Conservation (phyloP, 2,113 vertebrate species). For the Petrocephalus microphthalmus region DNA sequence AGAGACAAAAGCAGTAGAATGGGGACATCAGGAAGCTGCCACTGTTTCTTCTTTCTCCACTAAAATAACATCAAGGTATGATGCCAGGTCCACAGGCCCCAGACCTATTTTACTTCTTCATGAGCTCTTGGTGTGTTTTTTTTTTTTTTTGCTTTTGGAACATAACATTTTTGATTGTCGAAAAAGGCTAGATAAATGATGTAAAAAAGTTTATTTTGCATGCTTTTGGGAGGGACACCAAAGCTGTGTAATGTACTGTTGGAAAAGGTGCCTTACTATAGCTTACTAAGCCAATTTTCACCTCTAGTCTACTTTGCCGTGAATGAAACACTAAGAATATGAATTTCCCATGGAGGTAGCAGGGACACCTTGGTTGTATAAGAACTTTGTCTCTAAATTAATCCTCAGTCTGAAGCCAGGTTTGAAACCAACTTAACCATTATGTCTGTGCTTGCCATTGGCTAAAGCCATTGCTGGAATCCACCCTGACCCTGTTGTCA, state of each 20-base stretch:
- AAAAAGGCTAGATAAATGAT: slow-evolving; percentile 26
- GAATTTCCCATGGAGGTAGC: background rate
- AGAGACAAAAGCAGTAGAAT: slow-evolving; percentile 58
- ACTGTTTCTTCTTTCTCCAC: slow-evolving; percentile 64
- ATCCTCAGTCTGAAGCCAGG: slow-evolving; percentile 14
- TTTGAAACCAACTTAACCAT: background rate
- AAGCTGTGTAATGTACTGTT: slow-evolving; percentile 41
- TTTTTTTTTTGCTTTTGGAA: slow-evolving; percentile 42
- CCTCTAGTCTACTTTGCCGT: background rate
- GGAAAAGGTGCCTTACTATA: slow-evolving; percentile 50
- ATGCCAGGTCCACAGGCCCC: slow-evolving; percentile 31
- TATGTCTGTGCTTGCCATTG: background rate
- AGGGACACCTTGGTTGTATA: background rate
- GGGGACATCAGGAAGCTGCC: slow-evolving; percentile 61
- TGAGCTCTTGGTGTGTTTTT: slow-evolving; percentile 9
- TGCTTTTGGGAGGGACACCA: slow-evolving; percentile 41
- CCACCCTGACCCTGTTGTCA: background rate
- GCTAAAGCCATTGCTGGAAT: background rate
- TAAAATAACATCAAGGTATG: slow-evolving; percentile 48
- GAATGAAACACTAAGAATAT: background rate
- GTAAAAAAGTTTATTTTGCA: slow-evolving; percentile 42
- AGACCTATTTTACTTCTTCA: background rate
- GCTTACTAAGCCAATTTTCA: background rate
- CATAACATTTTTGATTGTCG: slow-evolving; percentile 30
- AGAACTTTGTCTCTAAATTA: slow-evolving; percentile 34